Conservation (phyloP, 2,888 invertebrate species). For the Rhabditophanes sp. region DNA sequence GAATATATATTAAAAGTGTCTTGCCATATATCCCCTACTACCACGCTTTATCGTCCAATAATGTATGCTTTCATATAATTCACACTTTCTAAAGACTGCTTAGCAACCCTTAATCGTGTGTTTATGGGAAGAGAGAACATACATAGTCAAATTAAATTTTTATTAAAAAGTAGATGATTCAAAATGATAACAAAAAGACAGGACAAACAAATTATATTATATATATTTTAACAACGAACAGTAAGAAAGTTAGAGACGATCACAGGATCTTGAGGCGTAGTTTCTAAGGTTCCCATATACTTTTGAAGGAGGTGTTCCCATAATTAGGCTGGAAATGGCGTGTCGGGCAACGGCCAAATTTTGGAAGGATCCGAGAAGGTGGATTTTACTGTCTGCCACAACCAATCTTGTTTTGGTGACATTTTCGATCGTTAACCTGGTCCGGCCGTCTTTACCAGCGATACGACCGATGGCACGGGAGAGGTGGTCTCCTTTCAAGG, state of each 20-base stretch:
- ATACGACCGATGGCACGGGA: constrained; percentile 88
- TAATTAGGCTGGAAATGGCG: constrained; percentile 83
- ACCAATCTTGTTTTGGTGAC: constrained; percentile 94
- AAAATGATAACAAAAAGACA: too few relatives aligned
- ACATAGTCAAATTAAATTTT: too few relatives aligned
- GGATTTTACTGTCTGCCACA: constrained; percentile 83
- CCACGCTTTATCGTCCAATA: too few relatives aligned
- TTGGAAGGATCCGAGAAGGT: constrained; percentile 87
- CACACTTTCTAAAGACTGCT: too few relatives aligned
- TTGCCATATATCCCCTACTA: too few relatives aligned
- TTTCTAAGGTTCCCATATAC: constrained; percentile 83
- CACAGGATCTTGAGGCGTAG: constrained; percentile 65
- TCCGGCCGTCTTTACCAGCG: constrained; percentile 74
- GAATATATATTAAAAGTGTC: too few relatives aligned
- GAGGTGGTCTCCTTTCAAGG: constrained; percentile 76
- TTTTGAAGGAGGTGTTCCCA: constrained; percentile 91
- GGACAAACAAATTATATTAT: too few relatives aligned
- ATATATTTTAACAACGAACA: constrained; percentile 1
- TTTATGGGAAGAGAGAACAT: too few relatives aligned
- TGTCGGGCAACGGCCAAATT: constrained; percentile 83
- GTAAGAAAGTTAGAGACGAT: constrained; percentile 56
- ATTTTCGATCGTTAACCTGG: constrained; percentile 95
- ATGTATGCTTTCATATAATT: too few relatives aligned
- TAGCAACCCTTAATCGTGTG: too few relatives aligned
- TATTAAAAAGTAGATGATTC: too few relatives aligned